Evolutionary conservation across 2,113 vertebrate species (phyloP), one percentile per base, ranked within the genome.

Genomic region (Spea multiplicata): DNA sequence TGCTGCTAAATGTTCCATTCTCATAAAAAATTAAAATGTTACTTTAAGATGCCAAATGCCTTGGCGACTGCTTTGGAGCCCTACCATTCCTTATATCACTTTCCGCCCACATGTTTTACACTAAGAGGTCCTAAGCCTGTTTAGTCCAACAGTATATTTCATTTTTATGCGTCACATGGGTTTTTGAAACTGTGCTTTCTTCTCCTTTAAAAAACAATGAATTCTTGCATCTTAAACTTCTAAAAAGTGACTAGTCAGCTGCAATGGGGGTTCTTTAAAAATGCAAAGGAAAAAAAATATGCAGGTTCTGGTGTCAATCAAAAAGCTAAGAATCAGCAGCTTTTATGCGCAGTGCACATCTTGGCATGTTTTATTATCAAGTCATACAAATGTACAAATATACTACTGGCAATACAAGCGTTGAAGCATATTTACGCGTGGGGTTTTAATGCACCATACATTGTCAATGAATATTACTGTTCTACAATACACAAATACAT

Each of bases 1-100:
- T 30, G 30, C 66, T 14, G 74, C 44, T 47, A 69, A 69, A 30
- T 49, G 66, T 8, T 57, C 17, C 5, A 55, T 48, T 66, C 16
- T 61, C 57, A 69, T 76, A 61, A 69, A 69, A 76, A 61, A 69
- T 57, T 16, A 13, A 61, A 16, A 17, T 9, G 47, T 59, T 61
- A 3, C 75, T 59, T 17, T 69, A 68, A 13, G 8, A 46, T 76
- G 44, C 52, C n/a, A 49, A 75, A 67, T 55, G 49, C 44, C 64
- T 53, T 6, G 8, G 30, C 12, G 6, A 52, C 57, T 14, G 14
- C 14, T 61, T 61, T 61, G 10, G 30, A 45, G 4, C 44, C 5
- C 16, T 67, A 55, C 2, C 4, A 48, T 46, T 30, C 10, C 44
- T 48, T 69, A 69, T n/a, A 76, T 69, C 66, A 61, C 53, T 14